Evolutionary conservation across 2,797 vertebrate genomes (phyloP).

Genomic region (Dicrostonyx torquatus): DNA sequence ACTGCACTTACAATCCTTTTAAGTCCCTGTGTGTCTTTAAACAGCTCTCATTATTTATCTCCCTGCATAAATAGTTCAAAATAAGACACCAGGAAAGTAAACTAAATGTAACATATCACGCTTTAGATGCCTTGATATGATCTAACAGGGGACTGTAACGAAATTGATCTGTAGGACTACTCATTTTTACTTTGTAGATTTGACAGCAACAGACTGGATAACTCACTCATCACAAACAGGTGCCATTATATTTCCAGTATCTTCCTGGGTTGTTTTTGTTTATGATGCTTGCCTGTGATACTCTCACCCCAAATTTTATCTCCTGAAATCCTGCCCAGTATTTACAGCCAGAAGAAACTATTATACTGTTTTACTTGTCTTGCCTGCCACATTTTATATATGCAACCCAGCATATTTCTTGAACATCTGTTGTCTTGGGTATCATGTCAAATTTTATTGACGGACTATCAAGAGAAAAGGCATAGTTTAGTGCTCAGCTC

Average conservation of each 20-base stretch:
- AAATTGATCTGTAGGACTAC: neutral
- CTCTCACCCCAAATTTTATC: neutral
- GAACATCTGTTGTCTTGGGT: neutral
- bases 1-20: slow-evolving; percentile 33
- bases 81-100: slow-evolving; percentile 3
- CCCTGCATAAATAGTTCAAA: neutral
- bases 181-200: neutral
- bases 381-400: neutral
- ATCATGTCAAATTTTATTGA: neutral
- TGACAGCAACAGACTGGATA: neutral
- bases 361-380: neutral
- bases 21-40: slow-evolving; percentile 24
- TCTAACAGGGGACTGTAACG: neutral
- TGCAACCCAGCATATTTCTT: neutral
- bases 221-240: neutral
- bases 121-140: neutral
- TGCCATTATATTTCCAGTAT: neutral
- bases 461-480: neutral
- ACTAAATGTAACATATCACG: neutral
- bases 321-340: neutral
- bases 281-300: neutral
- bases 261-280: neutral
- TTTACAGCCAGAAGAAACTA: neutral
- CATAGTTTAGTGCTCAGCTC: neutral
- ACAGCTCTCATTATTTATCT: slow-evolving; percentile 52